A percentile compares a stretch with the other conserved stretches of the same genome.
Evolutionary conservation across 2,113 vertebrate species (phyloP).

Genomic region (Macrotis lagotis): DNA sequence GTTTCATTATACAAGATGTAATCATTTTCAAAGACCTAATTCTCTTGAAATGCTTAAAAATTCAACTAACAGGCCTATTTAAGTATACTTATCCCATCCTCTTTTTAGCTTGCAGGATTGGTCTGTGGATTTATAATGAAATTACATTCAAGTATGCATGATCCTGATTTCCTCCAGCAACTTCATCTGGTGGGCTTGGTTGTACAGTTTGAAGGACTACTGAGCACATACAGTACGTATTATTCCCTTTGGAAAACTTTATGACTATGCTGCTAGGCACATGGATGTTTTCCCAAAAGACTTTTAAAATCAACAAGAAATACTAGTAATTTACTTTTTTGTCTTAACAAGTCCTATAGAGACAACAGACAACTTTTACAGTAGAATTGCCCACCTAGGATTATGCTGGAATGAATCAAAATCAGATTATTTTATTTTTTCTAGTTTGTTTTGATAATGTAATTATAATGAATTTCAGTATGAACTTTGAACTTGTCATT

Average conservation of each 20-base stretch:
- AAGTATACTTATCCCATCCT: conserved; percentile 29
- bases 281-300: neutral
- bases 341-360: conserved; percentile 13
- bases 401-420: conserved; percentile 18
- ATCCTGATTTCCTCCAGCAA: conserved; percentile 93
- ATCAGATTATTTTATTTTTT: conserved; percentile 1
- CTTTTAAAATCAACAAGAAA: neutral
- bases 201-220: conserved; percentile 97
- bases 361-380: neutral
- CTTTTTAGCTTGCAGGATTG: conserved; percentile 90
- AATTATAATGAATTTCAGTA: conserved; percentile 49
- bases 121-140: conserved; percentile 96
- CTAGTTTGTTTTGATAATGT: neutral
- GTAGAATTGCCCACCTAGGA: neutral
- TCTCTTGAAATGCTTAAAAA: conserved; percentile 22
- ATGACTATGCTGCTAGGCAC: no score
- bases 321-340: conserved; percentile 18
- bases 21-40: conserved; percentile 19
- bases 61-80: neutral
- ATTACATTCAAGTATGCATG: conserved; percentile 91
- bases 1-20: neutral
- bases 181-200: conserved; percentile 93
- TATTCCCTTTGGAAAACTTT: neutral
- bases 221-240: conserved; percentile 97
- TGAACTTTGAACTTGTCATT: conserved; percentile 15